Evolutionary conservation across 1,140 invertebrate species (phyloP), one percentile per base, ranked within the genome.

Genomic region (Sycobia sp.): DNA sequence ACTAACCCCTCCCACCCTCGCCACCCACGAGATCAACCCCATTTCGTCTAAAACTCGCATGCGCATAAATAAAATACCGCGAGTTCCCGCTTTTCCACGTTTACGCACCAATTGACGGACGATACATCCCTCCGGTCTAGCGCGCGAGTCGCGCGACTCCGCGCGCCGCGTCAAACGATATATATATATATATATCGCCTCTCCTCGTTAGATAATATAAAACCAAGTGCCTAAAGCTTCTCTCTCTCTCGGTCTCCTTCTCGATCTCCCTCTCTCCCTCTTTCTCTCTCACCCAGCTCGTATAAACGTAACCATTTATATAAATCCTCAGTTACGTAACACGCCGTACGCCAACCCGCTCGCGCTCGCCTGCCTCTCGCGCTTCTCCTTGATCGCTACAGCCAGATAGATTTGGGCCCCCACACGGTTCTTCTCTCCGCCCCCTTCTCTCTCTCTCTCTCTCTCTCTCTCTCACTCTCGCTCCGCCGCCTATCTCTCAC

Each of bases 231-330:
- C 61, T 68, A 69, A 51, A 67, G 64, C 68, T 67, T 54, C 64
- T 51, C 51, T 62, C 55, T 25, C 65, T 62, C 72, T 47, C 41
- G 36, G 41, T 10, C 41, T 44, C 54, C 32, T 8, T 11, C 25
- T 36, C n/a, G 14, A 1, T 36, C 29, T 51, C 16, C 22, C 23
- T 36, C 49, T 36, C 32, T 38, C 11, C 22, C 49, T 53, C 34
- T 14, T n/a, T 36, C 49, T 73, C 70, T 13, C 34, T 36, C 23
- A 29, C n/a, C 29, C 18, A 14, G 38, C 18, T 20, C 38, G 77
- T 82, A 79, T 82, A 79, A 82, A 82, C 79, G 80, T 82, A 81
- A 82, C 78, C 78, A 82, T 81, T 82, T 82, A 81, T 81, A 82
- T 82, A 82, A 82, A 82, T 81, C 76, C 75, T 76, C 74, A 75